phyloP scores from a whole-genome alignment of 2,888 invertebrate genomes.

The Meteorus colon region DNA sequence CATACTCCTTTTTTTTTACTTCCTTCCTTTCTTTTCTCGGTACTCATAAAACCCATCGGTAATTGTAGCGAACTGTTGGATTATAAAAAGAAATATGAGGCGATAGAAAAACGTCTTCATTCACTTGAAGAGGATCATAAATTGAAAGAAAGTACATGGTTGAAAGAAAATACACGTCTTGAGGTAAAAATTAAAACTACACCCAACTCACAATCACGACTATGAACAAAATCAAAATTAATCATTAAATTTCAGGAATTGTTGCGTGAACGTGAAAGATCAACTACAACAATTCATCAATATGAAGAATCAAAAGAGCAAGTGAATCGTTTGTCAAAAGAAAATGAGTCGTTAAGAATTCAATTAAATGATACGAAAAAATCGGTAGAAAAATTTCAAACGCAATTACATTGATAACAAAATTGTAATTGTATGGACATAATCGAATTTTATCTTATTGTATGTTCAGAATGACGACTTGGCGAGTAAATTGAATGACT shows the following conservation, averaged over 20 bases:
- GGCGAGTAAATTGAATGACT: slow-evolving; percentile 87
- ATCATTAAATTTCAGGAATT: slow-evolving; percentile 57
- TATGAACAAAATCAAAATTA: background rate
- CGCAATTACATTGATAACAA: background rate
- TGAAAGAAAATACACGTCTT: slow-evolving; percentile 77
- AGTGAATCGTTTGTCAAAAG: slow-evolving; percentile 80
- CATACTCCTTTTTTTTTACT: slow-evolving; percentile 38
- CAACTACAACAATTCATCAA: slow-evolving; percentile 75
- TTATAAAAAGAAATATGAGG: slow-evolving; percentile 78
- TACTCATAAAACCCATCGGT: background rate
- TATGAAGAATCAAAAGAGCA: slow-evolving; percentile 85
- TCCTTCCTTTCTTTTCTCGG: slow-evolving; percentile 22
- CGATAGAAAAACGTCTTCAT: slow-evolving; percentile 79
- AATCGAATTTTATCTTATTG: slow-evolving; percentile 16
- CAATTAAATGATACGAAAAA: slow-evolving; percentile 83
- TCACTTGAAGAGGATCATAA: slow-evolving; percentile 79
- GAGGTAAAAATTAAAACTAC: slow-evolving; percentile 41
- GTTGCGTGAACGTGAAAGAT: slow-evolving; percentile 61
- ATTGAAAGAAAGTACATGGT: slow-evolving; percentile 81
- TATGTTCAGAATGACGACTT: slow-evolving; percentile 83
- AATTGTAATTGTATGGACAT: background rate
- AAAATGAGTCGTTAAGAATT: slow-evolving; percentile 81
- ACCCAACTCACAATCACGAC: background rate
- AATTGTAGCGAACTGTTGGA: slow-evolving; percentile 77
- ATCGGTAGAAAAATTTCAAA: slow-evolving; percentile 72